A percentile compares a stretch with the other conserved stretches of the same genome.
Conservation (phyloP, 1,140 invertebrate species). For the Coelopa frigida region DNA sequence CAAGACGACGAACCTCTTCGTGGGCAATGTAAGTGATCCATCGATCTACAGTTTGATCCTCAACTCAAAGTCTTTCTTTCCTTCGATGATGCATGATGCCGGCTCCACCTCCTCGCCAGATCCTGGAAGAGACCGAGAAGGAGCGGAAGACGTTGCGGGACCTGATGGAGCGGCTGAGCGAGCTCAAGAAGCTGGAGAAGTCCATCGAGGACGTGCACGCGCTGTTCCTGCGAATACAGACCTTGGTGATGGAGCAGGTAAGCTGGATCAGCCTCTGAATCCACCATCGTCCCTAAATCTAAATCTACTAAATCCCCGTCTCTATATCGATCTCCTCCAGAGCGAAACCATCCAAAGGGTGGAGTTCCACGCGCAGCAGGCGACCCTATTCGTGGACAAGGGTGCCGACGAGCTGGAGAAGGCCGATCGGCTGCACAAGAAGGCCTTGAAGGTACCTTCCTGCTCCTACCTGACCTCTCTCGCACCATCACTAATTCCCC, state of each 20-base stretch:
- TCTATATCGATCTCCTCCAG: slow-evolving; percentile 12
- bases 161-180: slow-evolving; percentile 39
- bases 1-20: slow-evolving; percentile 41
- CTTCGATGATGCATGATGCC: background rate
- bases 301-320: too few relatives aligned
- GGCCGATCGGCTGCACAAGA: slow-evolving; percentile 32
- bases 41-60: background rate
- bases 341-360: slow-evolving; percentile 40
- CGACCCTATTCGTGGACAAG: slow-evolving; percentile 34
- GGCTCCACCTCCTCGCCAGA: slow-evolving; percentile 15
- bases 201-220: slow-evolving; percentile 43
- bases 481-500: background rate
- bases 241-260: slow-evolving; percentile 38
- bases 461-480: too few relatives aligned
- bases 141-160: slow-evolving; percentile 34
- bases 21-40: slow-evolving; percentile 38
- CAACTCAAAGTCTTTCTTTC: background rate
- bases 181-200: slow-evolving; percentile 39
- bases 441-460: slow-evolving; percentile 33
- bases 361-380: slow-evolving; percentile 42
- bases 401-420: slow-evolving; percentile 34
- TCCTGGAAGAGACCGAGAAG: slow-evolving; percentile 41
- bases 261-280: background rate
- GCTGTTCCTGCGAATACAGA: slow-evolving; percentile 40
- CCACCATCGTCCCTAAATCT: background rate